A percentile compares a stretch with the other conserved stretches of the same genome.
phyloP scores from a whole-genome alignment of 2,888 invertebrate species.

The Rotaria magnacalcarata region DNA sequence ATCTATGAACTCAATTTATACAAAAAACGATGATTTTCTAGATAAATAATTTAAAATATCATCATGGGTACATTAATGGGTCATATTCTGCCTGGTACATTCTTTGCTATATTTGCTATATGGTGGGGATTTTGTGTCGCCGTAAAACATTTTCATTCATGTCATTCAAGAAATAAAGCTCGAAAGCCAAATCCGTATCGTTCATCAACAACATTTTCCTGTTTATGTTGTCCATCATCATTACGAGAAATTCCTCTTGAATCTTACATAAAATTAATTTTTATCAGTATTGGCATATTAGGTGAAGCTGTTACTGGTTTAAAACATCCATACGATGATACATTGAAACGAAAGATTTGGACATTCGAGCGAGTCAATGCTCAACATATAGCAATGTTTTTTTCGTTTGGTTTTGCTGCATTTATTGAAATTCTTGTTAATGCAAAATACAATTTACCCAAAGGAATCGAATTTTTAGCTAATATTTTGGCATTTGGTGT shows the following conservation, averaged over 20 bases:
- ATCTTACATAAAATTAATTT: conserved; percentile 46
- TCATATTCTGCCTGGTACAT: conserved; percentile 53
- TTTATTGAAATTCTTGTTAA: conserved; percentile 45
- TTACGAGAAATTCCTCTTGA: conserved; percentile 46
- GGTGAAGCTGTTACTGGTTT: conserved; percentile 58
- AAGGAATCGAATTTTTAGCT: conserved; percentile 56
- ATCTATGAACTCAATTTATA: too few species aligned
- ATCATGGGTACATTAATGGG: conserved; percentile 28
- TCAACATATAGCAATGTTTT: conserved; percentile 46
- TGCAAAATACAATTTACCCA: conserved; percentile 44
- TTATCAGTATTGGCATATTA: conserved; percentile 52
- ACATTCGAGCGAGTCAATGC: conserved; percentile 51
- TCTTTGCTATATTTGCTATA: conserved; percentile 54
- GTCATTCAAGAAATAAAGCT: conserved; percentile 33
- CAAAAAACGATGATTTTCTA: neutral
- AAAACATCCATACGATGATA: conserved; percentile 54
- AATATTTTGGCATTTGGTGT: conserved; percentile 58
- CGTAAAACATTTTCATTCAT: conserved; percentile 51
- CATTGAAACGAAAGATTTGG: conserved; percentile 52
- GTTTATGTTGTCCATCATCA: conserved; percentile 50
- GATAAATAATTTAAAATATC: conserved; percentile 48
- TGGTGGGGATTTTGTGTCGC: conserved; percentile 54
- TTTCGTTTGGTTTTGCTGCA: conserved; percentile 40
- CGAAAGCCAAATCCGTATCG: conserved; percentile 47
- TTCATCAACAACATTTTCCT: conserved; percentile 50